phyloP scores from a whole-genome alignment of 2,797 vertebrate species.

The Vireo griseus region DNA sequence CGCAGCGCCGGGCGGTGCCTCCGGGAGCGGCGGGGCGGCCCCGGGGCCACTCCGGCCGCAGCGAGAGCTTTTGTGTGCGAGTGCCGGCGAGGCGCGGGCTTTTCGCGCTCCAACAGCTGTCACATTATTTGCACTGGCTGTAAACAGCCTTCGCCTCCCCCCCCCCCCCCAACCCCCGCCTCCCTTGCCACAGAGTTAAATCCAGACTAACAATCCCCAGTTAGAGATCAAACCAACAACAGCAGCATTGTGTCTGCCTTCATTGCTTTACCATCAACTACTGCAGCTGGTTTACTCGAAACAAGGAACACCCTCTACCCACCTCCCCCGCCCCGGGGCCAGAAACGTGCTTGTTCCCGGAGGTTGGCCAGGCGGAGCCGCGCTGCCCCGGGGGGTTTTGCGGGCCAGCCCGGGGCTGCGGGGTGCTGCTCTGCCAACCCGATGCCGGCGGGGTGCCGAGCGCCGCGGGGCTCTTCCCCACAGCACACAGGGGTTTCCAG shows the following conservation, averaged over 20 bases:
- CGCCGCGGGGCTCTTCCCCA: background rate
- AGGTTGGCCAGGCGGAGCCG: constrained; percentile 12
- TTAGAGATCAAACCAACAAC: constrained; percentile 87
- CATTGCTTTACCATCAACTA: constrained; percentile 82
- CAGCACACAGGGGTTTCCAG: background rate
- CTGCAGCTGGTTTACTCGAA: constrained; percentile 81
- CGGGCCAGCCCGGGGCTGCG: background rate
- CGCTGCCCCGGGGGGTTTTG: background rate
- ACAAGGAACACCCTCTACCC: constrained; percentile 68
- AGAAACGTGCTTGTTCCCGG: constrained; percentile 44
- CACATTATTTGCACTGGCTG: constrained; percentile 89
- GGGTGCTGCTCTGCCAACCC: background rate
- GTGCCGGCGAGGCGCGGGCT: constrained; percentile 69
- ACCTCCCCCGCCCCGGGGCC: constrained; percentile 25
- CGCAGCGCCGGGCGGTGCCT: background rate
- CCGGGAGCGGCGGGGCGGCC: background rate
- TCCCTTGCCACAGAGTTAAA: constrained; percentile 81
- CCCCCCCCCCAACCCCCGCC: background rate
- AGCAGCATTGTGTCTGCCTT: constrained; percentile 84
- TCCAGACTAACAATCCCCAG: constrained; percentile 85
- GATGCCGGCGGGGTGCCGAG: background rate
- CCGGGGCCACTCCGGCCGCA: constrained; percentile 32
- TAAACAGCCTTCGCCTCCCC: constrained; percentile 84
- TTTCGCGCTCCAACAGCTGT: constrained; percentile 85
- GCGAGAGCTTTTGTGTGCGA: constrained; percentile 77